A percentile compares a stretch with the other conserved stretches of the same genome.
Conservation (phyloP, 2,797 vertebrate species). For the Varecia variegata region DNA sequence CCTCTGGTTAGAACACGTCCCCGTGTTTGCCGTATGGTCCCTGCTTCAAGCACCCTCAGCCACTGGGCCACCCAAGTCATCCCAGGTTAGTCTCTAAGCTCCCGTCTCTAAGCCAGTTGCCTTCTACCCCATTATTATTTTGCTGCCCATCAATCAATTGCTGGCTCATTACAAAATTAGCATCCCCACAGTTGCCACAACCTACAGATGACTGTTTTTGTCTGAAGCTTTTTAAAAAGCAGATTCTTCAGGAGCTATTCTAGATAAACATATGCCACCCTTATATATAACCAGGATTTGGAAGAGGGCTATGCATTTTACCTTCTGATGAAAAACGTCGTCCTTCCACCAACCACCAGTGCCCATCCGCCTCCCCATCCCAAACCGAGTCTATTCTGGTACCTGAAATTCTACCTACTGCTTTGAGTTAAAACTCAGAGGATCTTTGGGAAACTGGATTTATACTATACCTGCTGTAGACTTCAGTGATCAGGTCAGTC, state of each 20-base stretch:
- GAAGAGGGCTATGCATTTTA: background rate
- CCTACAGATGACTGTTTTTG: slow-evolving; percentile 46
- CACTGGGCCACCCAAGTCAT: too few relatives aligned
- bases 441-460: background rate
- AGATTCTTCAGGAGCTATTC: slow-evolving; percentile 42
- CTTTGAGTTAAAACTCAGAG: background rate
- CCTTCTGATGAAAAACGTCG: background rate
- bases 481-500: background rate
- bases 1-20: background rate
- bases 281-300: background rate
- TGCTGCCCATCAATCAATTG: background rate
- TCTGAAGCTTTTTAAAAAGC: slow-evolving; percentile 24
- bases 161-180: background rate
- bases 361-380: background rate
- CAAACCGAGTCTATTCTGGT: background rate
- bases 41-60: accelerated
- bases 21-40: background rate
- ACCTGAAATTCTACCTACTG: background rate
- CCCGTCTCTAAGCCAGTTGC: background rate
- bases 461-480: too few relatives aligned
- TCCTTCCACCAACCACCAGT: background rate
- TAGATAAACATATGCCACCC: slow-evolving; percentile 49
- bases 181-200: slow-evolving; percentile 25
- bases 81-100: background rate
- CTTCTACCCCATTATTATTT: background rate